These are phyloP conservation scores for Matsumurasca onukii DNA, from an alignment of 1,140 invertebrate genomes.

Conservation along the genomic window DNA sequence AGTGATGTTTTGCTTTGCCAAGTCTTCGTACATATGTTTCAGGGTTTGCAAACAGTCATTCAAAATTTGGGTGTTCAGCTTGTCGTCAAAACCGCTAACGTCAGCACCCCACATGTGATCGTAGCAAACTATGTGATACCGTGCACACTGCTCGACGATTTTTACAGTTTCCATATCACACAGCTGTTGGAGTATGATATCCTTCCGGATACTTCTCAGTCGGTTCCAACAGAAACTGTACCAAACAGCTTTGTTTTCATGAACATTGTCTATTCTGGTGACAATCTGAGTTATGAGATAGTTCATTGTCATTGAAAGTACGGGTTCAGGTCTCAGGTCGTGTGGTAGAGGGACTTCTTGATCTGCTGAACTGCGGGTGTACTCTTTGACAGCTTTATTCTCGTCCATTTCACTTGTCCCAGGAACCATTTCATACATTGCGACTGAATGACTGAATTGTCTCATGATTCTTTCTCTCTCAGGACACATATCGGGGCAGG, in stretches of 20 bases:
- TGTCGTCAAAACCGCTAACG: constrained; percentile 85
- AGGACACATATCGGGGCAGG: constrained; percentile 97
- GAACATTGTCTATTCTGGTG: constrained; percentile 51
- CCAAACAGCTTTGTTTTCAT: constrained; percentile 74
- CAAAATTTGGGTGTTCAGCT: constrained; percentile 96
- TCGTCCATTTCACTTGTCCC: constrained; percentile 51
- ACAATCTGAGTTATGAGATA: constrained; percentile 87
- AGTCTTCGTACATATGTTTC: constrained; percentile 89
- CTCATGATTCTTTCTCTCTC: constrained; percentile 92
- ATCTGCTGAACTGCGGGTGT: constrained; percentile 91
- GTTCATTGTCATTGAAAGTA: constrained; percentile 85
- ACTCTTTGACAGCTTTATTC: constrained; percentile 82
- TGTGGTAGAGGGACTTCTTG: constrained; percentile 93
- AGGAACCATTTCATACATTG: constrained; percentile 58
- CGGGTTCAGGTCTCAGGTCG: constrained; percentile 79
- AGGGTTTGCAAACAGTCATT: constrained; percentile 95
- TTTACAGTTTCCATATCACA: constrained; percentile 73
- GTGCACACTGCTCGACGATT: constrained; percentile 91
- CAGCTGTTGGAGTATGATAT: constrained; percentile 95
- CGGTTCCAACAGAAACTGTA: constrained; percentile 95
- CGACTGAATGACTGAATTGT: constrained; percentile 76
- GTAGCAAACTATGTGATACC: constrained; percentile 95
- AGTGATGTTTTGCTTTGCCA: constrained; percentile 60
- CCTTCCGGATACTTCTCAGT: constrained; percentile 91
- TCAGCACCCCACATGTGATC: constrained; percentile 87